A percentile compares a stretch with the other conserved stretches of the same genome.
phyloP scores from a whole-genome alignment of 2,113 vertebrate species.

The Callopanchax toddi region DNA sequence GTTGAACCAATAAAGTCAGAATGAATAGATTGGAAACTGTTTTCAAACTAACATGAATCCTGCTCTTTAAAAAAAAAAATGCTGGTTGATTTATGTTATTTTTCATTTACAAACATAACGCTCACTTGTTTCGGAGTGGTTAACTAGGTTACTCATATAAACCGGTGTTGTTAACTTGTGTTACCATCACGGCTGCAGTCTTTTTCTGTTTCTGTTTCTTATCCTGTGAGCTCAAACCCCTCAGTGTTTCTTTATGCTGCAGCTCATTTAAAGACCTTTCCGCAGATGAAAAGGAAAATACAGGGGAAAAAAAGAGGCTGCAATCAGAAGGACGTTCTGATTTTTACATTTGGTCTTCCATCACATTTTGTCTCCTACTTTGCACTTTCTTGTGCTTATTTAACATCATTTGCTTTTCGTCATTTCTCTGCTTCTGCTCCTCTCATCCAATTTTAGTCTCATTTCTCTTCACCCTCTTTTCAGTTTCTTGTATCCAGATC shows the following conservation, averaged over 20 bases:
- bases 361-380: slow-evolving; percentile 3
- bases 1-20: no score
- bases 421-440: background rate
- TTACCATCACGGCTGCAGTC: slow-evolving; percentile 12
- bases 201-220: slow-evolving; percentile 20
- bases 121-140: no score
- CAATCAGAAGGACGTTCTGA: slow-evolving; percentile 22
- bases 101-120: no score
- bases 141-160: no score
- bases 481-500: slow-evolving; percentile 21
- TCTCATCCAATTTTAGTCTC: background rate
- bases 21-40: no score
- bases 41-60: no score
- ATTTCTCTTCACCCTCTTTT: slow-evolving; percentile 23
- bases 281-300: slow-evolving; percentile 47
- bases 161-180: slow-evolving; percentile 12
- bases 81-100: no score
- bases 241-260: slow-evolving; percentile 60
- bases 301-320: slow-evolving; percentile 12
- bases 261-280: slow-evolving; percentile 62
- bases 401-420: slow-evolving; percentile 4
- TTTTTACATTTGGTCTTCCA: slow-evolving; percentile 11
- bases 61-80: no score
- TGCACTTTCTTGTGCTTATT: slow-evolving; percentile 15
- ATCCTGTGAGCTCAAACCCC: slow-evolving; percentile 52